A percentile compares a stretch with the other conserved stretches of the same genome.
These are phyloP conservation scores for Rapana venosa DNA, from an alignment of 2,888 invertebrate species.

Conservation along the genomic window DNA sequence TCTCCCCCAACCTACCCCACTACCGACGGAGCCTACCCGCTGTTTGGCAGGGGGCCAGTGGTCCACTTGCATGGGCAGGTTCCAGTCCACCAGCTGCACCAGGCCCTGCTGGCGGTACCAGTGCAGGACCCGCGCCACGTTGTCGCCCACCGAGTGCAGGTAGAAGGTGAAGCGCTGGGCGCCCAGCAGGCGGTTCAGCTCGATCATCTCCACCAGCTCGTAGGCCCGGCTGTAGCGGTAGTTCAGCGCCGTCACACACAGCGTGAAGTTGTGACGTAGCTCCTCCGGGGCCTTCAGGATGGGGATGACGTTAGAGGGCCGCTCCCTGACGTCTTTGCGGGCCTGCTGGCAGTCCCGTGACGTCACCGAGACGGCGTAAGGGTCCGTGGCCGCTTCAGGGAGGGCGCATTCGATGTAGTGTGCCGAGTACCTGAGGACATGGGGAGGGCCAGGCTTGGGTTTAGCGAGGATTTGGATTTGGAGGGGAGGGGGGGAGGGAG, in stretches of 20 bases:
- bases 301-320: constrained; percentile 8
- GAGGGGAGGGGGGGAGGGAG: neutral
- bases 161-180: constrained; percentile 73
- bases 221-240: constrained; percentile 62
- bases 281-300: neutral
- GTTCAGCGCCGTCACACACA: constrained; percentile 68
- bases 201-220: constrained; percentile 74
- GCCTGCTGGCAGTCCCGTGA: neutral
- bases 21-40: neutral
- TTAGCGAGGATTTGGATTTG: neutral
- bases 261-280: constrained; percentile 57
- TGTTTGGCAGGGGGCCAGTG: constrained; percentile 36
- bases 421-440: constrained; percentile 5
- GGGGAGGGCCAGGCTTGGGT: neutral
- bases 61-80: constrained; percentile 32
- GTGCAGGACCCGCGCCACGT: constrained; percentile 58
- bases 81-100: constrained; percentile 38
- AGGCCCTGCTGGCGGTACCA: constrained; percentile 37
- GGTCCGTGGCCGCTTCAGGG: neutral
- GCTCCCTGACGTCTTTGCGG: neutral
- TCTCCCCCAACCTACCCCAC: neutral
- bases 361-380: constrained; percentile 31
- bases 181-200: constrained; percentile 73
- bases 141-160: constrained; percentile 63
- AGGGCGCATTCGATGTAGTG: constrained; percentile 10